Evolutionary conservation across 2,113 vertebrate species (phyloP).

Genomic region (Syngnathus typhle): DNA sequence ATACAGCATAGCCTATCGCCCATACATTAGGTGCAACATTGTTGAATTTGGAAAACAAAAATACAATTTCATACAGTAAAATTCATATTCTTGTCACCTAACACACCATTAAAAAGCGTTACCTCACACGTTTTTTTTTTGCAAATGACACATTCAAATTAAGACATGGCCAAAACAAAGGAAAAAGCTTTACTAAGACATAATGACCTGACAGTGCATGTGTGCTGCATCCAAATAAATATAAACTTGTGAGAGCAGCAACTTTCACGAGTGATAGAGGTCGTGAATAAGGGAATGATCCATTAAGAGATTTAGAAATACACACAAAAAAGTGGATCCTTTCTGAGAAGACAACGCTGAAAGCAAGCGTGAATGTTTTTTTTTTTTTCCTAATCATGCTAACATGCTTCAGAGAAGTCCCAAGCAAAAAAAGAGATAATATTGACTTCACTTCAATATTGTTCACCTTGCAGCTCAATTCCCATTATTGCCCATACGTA

Average conservation of each 20-base stretch:
- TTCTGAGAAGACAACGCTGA: neutral
- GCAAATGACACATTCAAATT: slow-evolving; percentile 3
- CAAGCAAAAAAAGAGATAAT: neutral
- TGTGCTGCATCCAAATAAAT: neutral
- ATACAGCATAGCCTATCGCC: neutral
- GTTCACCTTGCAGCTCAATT: too few relatives aligned
- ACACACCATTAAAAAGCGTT: neutral
- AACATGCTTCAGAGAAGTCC: neutral
- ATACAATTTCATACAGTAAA: neutral
- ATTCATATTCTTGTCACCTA: neutral
- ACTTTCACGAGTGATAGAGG: neutral
- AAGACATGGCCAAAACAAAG: neutral
- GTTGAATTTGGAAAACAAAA: neutral
- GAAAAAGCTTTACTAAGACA: neutral
- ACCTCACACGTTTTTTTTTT: neutral
- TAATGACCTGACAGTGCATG: neutral
- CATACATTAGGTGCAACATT: neutral
- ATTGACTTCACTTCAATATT: neutral
- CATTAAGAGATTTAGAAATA: neutral
- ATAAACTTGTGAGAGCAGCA: neutral
- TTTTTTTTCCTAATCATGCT: neutral
- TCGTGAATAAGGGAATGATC: neutral
- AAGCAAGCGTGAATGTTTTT: neutral
- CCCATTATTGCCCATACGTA: too few relatives aligned
- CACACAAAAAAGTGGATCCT: neutral